phyloP scores from a whole-genome alignment of 1,140 invertebrate genomes.

The Drosophila pseudoobscura region DNA sequence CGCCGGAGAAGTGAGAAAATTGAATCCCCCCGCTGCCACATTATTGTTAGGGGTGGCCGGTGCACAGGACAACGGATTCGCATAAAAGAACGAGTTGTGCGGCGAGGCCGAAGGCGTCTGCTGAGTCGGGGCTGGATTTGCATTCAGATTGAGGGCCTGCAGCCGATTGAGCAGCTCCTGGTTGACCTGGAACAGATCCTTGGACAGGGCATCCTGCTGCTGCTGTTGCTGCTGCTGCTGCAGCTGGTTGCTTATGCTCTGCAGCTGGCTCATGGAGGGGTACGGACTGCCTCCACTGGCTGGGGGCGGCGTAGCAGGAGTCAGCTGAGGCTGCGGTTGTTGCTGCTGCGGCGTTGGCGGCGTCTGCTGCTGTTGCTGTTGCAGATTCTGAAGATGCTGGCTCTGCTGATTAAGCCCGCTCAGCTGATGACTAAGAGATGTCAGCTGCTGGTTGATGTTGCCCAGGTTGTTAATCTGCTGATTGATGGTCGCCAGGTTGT shows the following conservation, averaged over 20 bases:
- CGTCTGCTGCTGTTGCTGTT: slow-evolving; percentile 75
- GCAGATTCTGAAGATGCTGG: slow-evolving; percentile 80
- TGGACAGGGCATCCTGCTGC: slow-evolving; percentile 74
- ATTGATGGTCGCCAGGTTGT: slow-evolving; percentile 81
- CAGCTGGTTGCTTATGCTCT: slow-evolving; percentile 75
- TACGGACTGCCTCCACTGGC: slow-evolving; percentile 52
- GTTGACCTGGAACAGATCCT: slow-evolving; percentile 82
- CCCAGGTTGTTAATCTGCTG: slow-evolving; percentile 83
- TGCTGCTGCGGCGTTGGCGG: slow-evolving; percentile 63
- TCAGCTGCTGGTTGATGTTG: slow-evolving; percentile 81
- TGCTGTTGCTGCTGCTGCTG: slow-evolving; percentile 70
- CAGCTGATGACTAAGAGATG: slow-evolving; percentile 78
- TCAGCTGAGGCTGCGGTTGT: slow-evolving; percentile 42
- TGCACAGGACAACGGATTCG: slow-evolving; percentile 79
- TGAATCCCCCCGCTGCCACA: slow-evolving; percentile 62
- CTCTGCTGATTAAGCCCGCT: slow-evolving; percentile 83
- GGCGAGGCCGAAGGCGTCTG: slow-evolving; percentile 51
- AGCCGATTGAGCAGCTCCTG: slow-evolving; percentile 86
- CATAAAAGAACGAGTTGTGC: slow-evolving; percentile 78
- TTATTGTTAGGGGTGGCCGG: slow-evolving; percentile 69
- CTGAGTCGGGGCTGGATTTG: slow-evolving; percentile 47
- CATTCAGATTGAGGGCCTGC: slow-evolving; percentile 84
- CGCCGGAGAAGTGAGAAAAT: slow-evolving; percentile 67
- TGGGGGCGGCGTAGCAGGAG: slow-evolving; percentile 51
- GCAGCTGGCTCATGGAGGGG: slow-evolving; percentile 77